phyloP scores from a whole-genome alignment of 1,140 invertebrate genomes.

The Leptinotarsa texana region DNA sequence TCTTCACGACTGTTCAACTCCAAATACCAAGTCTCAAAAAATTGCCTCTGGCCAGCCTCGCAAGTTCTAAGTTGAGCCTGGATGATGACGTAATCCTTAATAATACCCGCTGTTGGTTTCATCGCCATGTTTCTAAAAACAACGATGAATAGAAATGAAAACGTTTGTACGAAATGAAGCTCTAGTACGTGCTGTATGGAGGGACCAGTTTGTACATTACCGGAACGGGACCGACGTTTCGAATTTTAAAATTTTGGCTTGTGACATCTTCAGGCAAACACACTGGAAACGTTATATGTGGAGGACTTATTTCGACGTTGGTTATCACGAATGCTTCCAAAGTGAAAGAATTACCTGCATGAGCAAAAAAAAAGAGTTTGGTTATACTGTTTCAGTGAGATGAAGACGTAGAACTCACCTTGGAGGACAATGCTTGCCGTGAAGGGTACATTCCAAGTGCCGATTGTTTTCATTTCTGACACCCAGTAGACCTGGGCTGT shows the following conservation, averaged over 20 bases:
- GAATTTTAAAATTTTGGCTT: not conserved
- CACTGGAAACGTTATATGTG: not conserved
- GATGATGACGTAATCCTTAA: constrained; percentile 37
- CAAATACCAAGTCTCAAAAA: constrained; percentile 41
- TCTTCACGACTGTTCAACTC: constrained; percentile 39
- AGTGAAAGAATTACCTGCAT: not conserved
- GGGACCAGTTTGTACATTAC: constrained; percentile 5
- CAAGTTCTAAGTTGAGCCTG: constrained; percentile 33
- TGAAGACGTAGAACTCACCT: not conserved
- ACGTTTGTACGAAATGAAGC: not conserved
- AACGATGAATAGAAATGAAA: not conserved
- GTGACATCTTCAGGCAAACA: constrained; percentile 12
- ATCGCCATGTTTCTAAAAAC: constrained; percentile 34
- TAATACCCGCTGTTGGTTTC: constrained; percentile 42
- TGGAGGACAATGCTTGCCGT: not conserved
- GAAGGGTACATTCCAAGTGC: not conserved
- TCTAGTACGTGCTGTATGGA: not conserved
- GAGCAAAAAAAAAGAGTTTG: too few relatives aligned
- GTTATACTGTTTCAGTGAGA: too few relatives aligned
- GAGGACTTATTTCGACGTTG: not conserved
- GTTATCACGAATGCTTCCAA: not conserved
- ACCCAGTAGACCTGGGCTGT: constrained; percentile 35
- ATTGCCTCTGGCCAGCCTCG: constrained; percentile 20
- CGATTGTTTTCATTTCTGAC: not conserved
- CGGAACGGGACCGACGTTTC: not conserved